Conservation (phyloP, 2,888 invertebrate species). For the Diarsia rubi region DNA sequence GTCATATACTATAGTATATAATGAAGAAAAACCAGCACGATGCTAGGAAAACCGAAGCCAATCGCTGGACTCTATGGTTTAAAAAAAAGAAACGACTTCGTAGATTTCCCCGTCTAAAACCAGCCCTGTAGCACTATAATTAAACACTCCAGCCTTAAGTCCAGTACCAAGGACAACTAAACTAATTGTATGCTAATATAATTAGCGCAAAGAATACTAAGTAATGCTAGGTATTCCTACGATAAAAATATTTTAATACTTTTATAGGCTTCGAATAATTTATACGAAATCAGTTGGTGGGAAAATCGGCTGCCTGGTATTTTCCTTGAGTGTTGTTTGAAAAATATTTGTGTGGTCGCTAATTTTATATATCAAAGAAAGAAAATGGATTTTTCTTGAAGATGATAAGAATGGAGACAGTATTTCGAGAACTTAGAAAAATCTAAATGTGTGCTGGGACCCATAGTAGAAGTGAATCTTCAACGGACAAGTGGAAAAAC, state of each 20-base stretch:
- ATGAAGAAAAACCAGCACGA: neutral
- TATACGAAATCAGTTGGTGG: conserved; percentile 27
- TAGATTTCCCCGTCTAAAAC: neutral
- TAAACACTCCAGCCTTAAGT: conserved; percentile 24
- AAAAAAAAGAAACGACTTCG: neutral
- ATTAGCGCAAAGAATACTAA: conserved; percentile 54
- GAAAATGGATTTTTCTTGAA: neutral
- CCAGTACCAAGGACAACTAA: conserved; percentile 53
- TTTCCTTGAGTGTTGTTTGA: conserved; percentile 31
- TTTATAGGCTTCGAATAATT: conserved; percentile 42
- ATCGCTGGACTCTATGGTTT: neutral
- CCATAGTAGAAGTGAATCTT: no score
- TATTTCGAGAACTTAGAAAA: no score
- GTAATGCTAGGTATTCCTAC: conserved; percentile 22
- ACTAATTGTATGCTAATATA: conserved; percentile 68
- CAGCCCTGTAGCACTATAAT: conserved; percentile 40
- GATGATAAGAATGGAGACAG: neutral
- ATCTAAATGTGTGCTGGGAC: no score
- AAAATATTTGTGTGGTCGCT: neutral
- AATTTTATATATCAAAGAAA: neutral
- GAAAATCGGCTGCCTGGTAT: conserved; percentile 16
- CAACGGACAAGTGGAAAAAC: no score
- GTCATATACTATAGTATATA: neutral
- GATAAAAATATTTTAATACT: conserved; percentile 48
- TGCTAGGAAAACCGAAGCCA: neutral